Conservation (phyloP, 2,113 vertebrate species). For the Saguinus midas region DNA sequence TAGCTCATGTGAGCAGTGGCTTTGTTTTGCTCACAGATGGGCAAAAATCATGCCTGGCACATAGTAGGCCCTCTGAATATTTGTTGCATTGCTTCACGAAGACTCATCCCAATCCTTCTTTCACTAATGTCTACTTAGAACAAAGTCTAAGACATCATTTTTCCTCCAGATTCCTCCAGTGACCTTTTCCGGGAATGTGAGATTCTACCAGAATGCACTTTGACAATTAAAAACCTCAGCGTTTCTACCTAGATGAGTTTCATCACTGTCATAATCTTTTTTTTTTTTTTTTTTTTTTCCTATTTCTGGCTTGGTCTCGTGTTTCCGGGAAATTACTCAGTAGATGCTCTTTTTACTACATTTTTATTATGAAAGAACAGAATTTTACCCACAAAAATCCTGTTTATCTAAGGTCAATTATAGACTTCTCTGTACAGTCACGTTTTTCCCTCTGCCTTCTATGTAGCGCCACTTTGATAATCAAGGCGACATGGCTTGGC, state of each 20-base stretch:
- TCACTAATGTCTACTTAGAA: neutral
- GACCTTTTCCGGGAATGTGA: neutral
- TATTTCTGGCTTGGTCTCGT: neutral
- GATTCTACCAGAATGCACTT: neutral
- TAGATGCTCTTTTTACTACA: neutral
- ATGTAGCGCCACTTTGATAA: too few species aligned
- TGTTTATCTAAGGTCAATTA: neutral
- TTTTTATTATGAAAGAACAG: conserved; percentile 48
- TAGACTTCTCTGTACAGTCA: neutral
- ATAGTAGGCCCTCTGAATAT: neutral
- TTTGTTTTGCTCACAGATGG: neutral
- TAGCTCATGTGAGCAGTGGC: neutral
- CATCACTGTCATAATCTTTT: neutral
- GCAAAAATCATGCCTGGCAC: neutral
- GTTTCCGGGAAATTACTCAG: conserved; percentile 53
- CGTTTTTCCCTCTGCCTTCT: neutral
- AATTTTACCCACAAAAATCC: neutral
- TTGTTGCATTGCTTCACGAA: neutral
- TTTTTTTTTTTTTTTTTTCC: too few species aligned
- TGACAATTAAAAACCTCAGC: neutral
- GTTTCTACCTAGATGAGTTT: neutral
- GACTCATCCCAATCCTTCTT: neutral
- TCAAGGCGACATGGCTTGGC: too few species aligned
- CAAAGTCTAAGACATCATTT: neutral
- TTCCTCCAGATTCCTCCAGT: neutral